Conservation (phyloP, 2,888 invertebrate genomes). For the Dasypolia templi region DNA sequence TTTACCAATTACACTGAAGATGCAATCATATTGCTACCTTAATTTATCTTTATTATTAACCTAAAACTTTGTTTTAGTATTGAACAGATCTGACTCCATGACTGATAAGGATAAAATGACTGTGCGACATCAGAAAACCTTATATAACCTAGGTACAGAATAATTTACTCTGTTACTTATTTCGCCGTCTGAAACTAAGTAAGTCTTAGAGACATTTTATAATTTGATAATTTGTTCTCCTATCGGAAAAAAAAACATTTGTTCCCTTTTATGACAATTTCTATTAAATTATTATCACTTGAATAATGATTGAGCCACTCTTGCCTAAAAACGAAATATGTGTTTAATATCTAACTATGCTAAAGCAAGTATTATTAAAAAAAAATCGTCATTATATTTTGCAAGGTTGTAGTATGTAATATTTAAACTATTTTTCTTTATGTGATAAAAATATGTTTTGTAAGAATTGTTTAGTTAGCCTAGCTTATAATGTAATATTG, state of each 20-base stretch:
- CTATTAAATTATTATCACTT: slow-evolving; percentile 18
- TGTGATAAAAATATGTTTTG: slow-evolving; percentile 21
- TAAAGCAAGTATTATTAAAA: slow-evolving; percentile 58
- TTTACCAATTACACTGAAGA: neutral
- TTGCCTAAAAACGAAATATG: slow-evolving; percentile 49
- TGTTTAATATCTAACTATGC: slow-evolving; percentile 16
- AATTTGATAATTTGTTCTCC: neutral
- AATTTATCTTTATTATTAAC: neutral
- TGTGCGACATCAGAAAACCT: slow-evolving; percentile 3
- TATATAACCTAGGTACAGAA: neutral
- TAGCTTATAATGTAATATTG: slow-evolving; percentile 31
- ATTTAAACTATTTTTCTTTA: slow-evolving; percentile 54
- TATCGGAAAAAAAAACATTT: neutral
- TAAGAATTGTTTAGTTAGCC: slow-evolving; percentile 42
- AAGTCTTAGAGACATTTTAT: neutral
- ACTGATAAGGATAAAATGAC: slow-evolving; percentile 27
- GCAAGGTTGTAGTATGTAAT: slow-evolving; percentile 35
- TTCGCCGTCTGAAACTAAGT: neutral
- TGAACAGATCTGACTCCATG: slow-evolving; percentile 29
- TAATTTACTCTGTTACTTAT: neutral
- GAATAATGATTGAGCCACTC: slow-evolving; percentile 32
- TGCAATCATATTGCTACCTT: neutral
- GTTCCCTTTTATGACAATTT: slow-evolving; percentile 7
- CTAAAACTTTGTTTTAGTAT: slow-evolving; percentile 10
- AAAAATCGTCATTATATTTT: slow-evolving; percentile 21